A percentile compares a stretch with the other conserved stretches of the same genome.
Evolutionary conservation across 2,113 vertebrate genomes (phyloP).

Genomic region (Rissa tridactyla): DNA sequence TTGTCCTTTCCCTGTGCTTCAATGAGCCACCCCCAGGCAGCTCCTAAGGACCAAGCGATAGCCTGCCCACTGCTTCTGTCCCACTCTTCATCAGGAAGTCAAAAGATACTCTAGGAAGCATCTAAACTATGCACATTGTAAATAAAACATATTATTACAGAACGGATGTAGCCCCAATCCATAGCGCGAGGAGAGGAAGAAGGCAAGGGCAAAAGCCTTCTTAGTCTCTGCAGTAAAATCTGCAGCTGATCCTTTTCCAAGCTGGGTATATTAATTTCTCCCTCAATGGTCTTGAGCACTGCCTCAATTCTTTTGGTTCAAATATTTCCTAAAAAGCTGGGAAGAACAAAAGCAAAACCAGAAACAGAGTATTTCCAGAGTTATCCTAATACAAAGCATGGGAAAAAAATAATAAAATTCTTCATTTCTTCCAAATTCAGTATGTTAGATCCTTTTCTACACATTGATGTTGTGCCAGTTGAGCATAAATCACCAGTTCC

Average conservation of each 20-base stretch:
- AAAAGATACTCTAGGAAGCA: not conserved
- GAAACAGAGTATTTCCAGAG: conserved; percentile 19
- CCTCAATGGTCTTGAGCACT: not conserved
- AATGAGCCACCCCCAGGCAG: not conserved
- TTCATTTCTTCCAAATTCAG: not conserved
- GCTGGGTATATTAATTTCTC: not conserved
- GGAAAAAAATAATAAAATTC: not conserved
- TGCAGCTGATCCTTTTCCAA: not conserved
- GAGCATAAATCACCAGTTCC: not conserved
- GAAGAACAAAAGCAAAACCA: conserved; percentile 42
- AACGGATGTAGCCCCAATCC: not conserved
- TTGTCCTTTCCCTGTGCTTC: not conserved
- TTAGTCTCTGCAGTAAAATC: not conserved
- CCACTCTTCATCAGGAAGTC: not conserved
- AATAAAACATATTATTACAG: not conserved
- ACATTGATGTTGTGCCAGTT: not conserved
- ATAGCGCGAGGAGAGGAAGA: not conserved
- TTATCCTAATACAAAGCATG: conserved; percentile 8
- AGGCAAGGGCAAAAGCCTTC: not conserved
- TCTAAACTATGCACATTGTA: not conserved
- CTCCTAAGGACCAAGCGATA: not conserved
- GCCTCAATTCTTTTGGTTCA: not conserved
- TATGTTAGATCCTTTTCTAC: not conserved
- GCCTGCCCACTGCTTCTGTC: not conserved
- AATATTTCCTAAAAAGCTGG: conserved; percentile 17